A percentile compares a stretch with the other conserved stretches of the same genome.
Conservation (phyloP, 2,888 invertebrate genomes). For the Troglohyphantes excavatus region DNA sequence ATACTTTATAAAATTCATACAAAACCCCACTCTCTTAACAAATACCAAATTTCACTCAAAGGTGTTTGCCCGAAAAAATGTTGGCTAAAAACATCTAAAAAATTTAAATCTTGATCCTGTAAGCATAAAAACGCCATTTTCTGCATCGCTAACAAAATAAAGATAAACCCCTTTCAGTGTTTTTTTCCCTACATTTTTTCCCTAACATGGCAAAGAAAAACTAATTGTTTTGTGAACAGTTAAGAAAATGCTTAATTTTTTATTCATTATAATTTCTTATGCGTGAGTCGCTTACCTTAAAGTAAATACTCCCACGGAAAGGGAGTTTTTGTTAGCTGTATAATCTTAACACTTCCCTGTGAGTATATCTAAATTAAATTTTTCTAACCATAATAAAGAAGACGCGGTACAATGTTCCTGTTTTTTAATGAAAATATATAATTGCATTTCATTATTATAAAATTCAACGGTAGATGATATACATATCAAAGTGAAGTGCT, state of each 20-base stretch:
- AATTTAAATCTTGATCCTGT: background rate
- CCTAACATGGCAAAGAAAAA: background rate
- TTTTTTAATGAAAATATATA: slow-evolving; percentile 1
- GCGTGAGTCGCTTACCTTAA: background rate
- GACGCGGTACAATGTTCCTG: background rate
- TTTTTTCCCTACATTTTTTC: background rate
- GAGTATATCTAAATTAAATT: slow-evolving; percentile 30
- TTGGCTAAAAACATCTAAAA: background rate
- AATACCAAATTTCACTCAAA: background rate
- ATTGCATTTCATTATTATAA: slow-evolving; percentile 14
- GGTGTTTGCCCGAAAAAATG: background rate
- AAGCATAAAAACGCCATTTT: background rate
- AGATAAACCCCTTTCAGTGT: background rate
- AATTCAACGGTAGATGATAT: background rate
- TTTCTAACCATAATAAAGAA: slow-evolving; percentile 12
- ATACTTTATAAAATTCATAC: background rate
- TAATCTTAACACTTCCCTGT: background rate
- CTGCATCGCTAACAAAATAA: background rate
- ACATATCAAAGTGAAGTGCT: background rate
- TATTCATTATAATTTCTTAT: background rate
- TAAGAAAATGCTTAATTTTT: background rate
- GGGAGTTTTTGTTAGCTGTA: background rate
- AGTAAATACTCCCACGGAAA: background rate
- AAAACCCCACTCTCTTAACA: background rate
- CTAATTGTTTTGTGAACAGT: slow-evolving; percentile 5